phyloP scores from a whole-genome alignment of 2,113 vertebrate genomes.

The Tetrax tetrax region DNA sequence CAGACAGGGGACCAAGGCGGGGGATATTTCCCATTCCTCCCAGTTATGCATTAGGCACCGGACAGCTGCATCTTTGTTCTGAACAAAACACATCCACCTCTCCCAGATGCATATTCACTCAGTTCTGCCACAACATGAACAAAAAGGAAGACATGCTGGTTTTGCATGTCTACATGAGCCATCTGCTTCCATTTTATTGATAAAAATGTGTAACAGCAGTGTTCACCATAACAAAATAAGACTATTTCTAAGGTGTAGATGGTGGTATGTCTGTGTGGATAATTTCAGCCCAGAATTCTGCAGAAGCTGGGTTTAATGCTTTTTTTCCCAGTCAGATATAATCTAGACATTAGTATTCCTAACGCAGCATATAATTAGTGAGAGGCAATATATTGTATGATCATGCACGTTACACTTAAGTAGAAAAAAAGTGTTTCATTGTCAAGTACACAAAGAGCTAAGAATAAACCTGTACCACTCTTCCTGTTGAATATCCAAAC shows the following conservation, averaged over 20 bases:
- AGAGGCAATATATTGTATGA: conserved; percentile 74
- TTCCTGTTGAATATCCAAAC: conserved; percentile 45
- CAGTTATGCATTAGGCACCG: background rate
- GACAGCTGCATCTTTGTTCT: conserved; percentile 1
- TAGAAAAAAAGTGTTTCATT: conserved; percentile 66
- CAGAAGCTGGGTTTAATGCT: conserved; percentile 42
- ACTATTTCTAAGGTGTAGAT: conserved; percentile 58
- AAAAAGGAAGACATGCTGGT: background rate
- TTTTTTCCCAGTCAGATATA: background rate
- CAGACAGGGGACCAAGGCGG: background rate
- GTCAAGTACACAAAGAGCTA: conserved; percentile 45
- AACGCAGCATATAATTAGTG: conserved; percentile 64
- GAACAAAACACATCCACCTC: conserved; percentile 27
- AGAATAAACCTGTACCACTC: conserved; percentile 41
- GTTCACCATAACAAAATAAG: conserved; percentile 52
- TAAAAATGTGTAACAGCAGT: conserved; percentile 62
- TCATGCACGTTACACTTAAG: conserved; percentile 76
- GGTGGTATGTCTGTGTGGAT: background rate
- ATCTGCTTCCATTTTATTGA: conserved; percentile 78
- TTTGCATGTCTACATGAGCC: conserved; percentile 73
- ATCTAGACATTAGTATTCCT: conserved; percentile 64
- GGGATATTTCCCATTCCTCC: background rate
- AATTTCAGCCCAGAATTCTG: conserved; percentile 60
- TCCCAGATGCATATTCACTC: conserved; percentile 67
- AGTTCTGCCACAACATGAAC: conserved; percentile 16